Evolutionary conservation across 2,113 vertebrate species (phyloP).

Genomic region (Thymallus thymallus): DNA sequence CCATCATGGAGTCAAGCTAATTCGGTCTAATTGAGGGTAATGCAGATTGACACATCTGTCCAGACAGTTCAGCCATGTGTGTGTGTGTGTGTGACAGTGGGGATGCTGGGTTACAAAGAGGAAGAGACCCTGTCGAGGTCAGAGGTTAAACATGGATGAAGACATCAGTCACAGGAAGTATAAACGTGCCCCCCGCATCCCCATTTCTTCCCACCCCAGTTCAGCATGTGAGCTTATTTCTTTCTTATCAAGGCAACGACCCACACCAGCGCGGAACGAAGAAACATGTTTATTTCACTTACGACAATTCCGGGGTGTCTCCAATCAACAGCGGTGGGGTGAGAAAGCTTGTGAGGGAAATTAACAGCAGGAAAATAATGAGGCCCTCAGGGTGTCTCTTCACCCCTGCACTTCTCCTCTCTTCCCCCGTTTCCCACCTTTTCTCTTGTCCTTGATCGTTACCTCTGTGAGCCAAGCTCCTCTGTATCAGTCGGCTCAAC

Average conservation of each 20-base stretch:
- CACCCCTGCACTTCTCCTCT: conserved; percentile 70
- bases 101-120: conserved; percentile 34
- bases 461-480: conserved; percentile 55
- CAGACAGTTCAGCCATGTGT: conserved; percentile 27
- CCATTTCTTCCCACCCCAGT: conserved; percentile 14
- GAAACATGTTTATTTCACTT: conserved; percentile 53
- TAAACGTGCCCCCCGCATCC: conserved; percentile 52
- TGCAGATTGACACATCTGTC: conserved; percentile 12
- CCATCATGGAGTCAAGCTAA: conserved; percentile 50
- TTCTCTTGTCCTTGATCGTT: conserved; percentile 55
- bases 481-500: conserved; percentile 44
- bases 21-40: conserved; percentile 56
- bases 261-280: conserved; percentile 37
- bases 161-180: conserved; percentile 71
- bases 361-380: conserved; percentile 85
- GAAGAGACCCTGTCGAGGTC: conserved; percentile 37
- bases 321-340: conserved; percentile 77
- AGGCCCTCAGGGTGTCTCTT: conserved; percentile 77
- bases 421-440: conserved; percentile 75
- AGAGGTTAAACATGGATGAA: conserved; percentile 70
- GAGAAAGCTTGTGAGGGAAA: conserved; percentile 78
- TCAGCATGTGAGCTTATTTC: neutral
- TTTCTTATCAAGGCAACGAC: conserved; percentile 1
- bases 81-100: neutral
- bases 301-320: conserved; percentile 52